phyloP scores from a whole-genome alignment of 2,888 invertebrate species.

The Ophion costatus region DNA sequence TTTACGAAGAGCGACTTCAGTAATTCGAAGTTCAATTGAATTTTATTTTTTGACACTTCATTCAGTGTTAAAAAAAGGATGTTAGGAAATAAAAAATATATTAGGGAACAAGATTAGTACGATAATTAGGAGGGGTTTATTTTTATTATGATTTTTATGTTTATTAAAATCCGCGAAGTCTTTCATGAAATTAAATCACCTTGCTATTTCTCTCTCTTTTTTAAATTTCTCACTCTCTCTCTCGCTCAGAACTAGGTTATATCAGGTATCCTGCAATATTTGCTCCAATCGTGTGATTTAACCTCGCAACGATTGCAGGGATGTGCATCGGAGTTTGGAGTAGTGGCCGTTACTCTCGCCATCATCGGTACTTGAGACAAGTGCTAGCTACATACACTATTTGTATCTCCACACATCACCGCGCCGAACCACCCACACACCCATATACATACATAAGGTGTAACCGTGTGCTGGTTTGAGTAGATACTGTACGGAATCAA shows the following conservation, averaged over 20 bases:
- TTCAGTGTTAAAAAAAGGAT: too few species aligned
- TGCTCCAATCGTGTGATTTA: slow-evolving; percentile 34
- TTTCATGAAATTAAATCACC: too few species aligned
- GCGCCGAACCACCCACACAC: too few species aligned
- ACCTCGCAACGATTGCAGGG: slow-evolving; percentile 14
- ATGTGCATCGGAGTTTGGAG: slow-evolving; percentile 22
- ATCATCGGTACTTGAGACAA: slow-evolving; percentile 53
- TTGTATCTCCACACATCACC: background rate
- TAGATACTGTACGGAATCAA: slow-evolving; percentile 43
- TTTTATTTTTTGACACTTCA: too few species aligned
- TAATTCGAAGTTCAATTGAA: too few species aligned
- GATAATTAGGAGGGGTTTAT: too few species aligned
- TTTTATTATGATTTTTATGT: too few species aligned
- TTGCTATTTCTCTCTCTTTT: too few species aligned
- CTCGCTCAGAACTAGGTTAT: slow-evolving; percentile 30
- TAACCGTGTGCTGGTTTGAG: background rate
- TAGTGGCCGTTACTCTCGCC: slow-evolving; percentile 34
- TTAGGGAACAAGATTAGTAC: too few species aligned
- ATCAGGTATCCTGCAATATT: slow-evolving; percentile 29
- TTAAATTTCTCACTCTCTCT: background rate
- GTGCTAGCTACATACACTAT: slow-evolving; percentile 29
- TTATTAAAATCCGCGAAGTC: too few species aligned
- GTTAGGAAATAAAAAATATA: too few species aligned
- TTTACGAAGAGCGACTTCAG: too few species aligned
- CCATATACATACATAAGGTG: background rate